These are phyloP conservation scores for Anguilla rostrata DNA, from an alignment of 2,113 vertebrate genomes.

Conservation along the genomic window DNA sequence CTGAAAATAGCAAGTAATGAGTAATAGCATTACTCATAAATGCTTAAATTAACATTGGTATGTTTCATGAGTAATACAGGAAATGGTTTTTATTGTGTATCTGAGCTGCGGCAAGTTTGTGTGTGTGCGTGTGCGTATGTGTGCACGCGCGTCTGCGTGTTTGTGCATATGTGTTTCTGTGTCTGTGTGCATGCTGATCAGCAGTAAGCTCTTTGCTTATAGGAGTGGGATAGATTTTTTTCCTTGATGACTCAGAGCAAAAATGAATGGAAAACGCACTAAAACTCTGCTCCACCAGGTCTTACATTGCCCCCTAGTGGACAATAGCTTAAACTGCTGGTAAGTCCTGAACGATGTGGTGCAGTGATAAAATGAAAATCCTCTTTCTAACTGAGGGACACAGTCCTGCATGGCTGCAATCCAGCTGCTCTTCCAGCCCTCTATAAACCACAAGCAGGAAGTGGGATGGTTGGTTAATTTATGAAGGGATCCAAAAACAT, in stretches of 20 bases:
- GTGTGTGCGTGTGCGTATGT: no score
- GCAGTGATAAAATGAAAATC: not conserved
- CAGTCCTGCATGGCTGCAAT: not conserved
- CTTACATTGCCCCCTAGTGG: conserved; percentile 10
- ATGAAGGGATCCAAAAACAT: not conserved
- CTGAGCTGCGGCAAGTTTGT: not conserved
- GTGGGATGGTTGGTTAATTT: not conserved
- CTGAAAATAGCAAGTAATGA: not conserved
- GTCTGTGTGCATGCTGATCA: not conserved
- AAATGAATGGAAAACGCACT: not conserved
- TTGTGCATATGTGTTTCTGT: no score
- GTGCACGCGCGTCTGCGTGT: no score
- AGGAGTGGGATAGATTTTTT: not conserved
- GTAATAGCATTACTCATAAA: not conserved
- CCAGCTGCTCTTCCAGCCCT: not conserved
- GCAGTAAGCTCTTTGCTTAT: not conserved
- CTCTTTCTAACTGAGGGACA: not conserved
- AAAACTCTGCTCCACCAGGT: not conserved
- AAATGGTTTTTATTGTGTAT: not conserved
- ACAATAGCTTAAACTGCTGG: not conserved
- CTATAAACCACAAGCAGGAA: conserved; percentile 1
- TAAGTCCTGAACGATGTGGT: not conserved
- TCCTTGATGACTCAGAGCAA: not conserved
- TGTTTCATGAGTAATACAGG: not conserved
- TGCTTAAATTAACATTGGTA: not conserved